These are phyloP conservation scores for Ophonus ardosiacus DNA, from an alignment of 2,888 invertebrate species.

Conservation along the genomic window DNA sequence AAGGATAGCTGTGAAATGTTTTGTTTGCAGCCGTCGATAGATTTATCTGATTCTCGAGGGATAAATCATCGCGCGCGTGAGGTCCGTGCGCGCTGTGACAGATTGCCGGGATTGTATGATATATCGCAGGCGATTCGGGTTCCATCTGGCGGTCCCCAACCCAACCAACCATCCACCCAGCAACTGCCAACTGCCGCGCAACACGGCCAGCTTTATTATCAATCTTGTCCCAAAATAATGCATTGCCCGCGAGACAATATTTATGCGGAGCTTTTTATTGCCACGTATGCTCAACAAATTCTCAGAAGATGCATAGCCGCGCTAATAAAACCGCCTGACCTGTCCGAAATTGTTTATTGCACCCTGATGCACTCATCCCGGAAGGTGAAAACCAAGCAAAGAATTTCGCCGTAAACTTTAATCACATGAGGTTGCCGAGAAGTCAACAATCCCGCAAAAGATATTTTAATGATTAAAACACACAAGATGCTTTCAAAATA, in stretches of 20 bases:
- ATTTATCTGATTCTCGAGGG: constrained; percentile 9
- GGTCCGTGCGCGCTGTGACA: constrained; percentile 53
- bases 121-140: constrained; percentile 57
- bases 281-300: constrained; percentile 4
- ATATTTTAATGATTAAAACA: background rate
- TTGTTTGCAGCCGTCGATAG: constrained; percentile 30
- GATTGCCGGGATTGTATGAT: constrained; percentile 62
- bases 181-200: constrained; percentile 37
- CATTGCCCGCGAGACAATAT: constrained; percentile 50
- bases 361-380: background rate
- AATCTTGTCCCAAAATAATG: constrained; percentile 61
- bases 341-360: background rate
- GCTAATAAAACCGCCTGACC: constrained; percentile 14
- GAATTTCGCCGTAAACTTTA: background rate
- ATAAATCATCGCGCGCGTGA: constrained; percentile 49
- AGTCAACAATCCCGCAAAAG: background rate
- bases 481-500: background rate
- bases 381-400: background rate
- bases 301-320: background rate
- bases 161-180: constrained; percentile 2
- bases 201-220: constrained; percentile 54
- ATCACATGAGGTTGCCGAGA: too few species aligned
- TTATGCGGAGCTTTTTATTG: constrained; percentile 48
- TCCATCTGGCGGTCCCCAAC: constrained; percentile 54
- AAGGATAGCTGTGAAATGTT: background rate